A percentile compares a stretch with the other conserved stretches of the same genome.
These are phyloP conservation scores for Neoitamus cyanurus DNA, from an alignment of 2,888 invertebrate species.

Conservation along the genomic window DNA sequence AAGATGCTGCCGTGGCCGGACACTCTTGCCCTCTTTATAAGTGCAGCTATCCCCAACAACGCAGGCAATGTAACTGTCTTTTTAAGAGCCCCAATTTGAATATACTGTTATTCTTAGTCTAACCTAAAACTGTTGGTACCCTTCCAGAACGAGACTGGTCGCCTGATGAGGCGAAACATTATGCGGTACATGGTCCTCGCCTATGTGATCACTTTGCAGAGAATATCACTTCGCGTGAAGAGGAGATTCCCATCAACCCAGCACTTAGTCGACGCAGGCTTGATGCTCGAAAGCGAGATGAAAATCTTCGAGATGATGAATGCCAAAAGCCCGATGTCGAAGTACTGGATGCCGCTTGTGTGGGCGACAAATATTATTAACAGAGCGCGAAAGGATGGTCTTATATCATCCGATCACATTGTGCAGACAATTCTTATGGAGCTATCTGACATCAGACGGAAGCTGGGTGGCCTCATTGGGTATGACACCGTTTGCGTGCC, in stretches of 20 bases:
- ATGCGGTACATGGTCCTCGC: slow-evolving; percentile 89
- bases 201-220: slow-evolving; percentile 88
- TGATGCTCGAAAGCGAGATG: slow-evolving; percentile 91
- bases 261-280: slow-evolving; percentile 89
- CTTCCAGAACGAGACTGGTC: slow-evolving; percentile 86
- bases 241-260: slow-evolving; percentile 89
- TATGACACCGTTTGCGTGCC: slow-evolving; percentile 94
- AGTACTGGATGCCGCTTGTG: slow-evolving; percentile 93
- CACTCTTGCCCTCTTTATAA: slow-evolving; percentile 89
- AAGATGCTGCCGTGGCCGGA: slow-evolving; percentile 93
- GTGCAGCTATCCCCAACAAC: slow-evolving; percentile 90
- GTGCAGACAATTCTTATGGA: slow-evolving; percentile 91
- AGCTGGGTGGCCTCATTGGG: slow-evolving; percentile 86
- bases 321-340: slow-evolving; percentile 88
- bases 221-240: slow-evolving; percentile 88
- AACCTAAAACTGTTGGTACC: background rate
- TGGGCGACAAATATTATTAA: slow-evolving; percentile 95
- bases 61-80: slow-evolving; percentile 67
- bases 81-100: background rate
- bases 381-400: slow-evolving; percentile 83
- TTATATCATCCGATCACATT: slow-evolving; percentile 90
- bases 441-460: slow-evolving; percentile 86
- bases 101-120: background rate
- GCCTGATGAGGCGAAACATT: slow-evolving; percentile 89
- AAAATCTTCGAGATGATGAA: slow-evolving; percentile 93